These are phyloP conservation scores for Capitella teleta DNA, from an alignment of 1,140 invertebrate genomes.

Conservation along the genomic window DNA sequence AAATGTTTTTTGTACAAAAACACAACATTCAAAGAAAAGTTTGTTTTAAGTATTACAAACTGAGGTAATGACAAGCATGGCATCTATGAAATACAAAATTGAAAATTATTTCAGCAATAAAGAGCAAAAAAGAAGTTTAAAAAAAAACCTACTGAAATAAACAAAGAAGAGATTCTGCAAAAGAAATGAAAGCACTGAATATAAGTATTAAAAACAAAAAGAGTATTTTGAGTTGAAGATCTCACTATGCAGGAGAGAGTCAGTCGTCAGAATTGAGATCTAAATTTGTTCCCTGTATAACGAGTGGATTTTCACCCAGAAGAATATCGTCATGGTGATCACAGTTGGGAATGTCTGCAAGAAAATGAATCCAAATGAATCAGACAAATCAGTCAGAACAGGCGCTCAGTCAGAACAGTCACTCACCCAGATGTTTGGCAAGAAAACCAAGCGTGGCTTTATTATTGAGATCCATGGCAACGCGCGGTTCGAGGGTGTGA, in stretches of 20 bases:
- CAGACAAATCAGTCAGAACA: background rate
- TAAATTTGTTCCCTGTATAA: constrained; percentile 20
- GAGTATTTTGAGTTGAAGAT: too few relatives aligned
- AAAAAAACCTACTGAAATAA: too few relatives aligned
- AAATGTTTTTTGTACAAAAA: too few relatives aligned
- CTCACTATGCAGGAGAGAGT: background rate
- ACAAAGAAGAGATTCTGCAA: too few relatives aligned
- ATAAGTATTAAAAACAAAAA: too few relatives aligned
- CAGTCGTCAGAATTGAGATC: constrained; percentile 2
- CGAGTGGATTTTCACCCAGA: constrained; percentile 15
- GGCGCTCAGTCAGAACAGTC: background rate
- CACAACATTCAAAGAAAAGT: too few relatives aligned
- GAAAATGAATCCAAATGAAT: constrained; percentile 1
- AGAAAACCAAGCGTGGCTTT: constrained; percentile 33
- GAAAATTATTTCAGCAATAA: too few relatives aligned
- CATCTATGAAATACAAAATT: too few relatives aligned
- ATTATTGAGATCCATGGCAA: constrained; percentile 34
- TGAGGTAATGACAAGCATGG: too few relatives aligned
- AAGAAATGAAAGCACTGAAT: too few relatives aligned
- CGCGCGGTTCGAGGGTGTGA: constrained; percentile 30
- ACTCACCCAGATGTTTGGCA: constrained; percentile 38
- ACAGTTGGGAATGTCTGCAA: constrained; percentile 14
- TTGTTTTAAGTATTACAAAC: too few relatives aligned
- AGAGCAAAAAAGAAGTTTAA: too few relatives aligned
- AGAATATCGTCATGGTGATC: constrained; percentile 17